These are phyloP conservation scores for Willisornis vidua DNA, from an alignment of 2,113 vertebrate genomes.

Conservation along the genomic window DNA sequence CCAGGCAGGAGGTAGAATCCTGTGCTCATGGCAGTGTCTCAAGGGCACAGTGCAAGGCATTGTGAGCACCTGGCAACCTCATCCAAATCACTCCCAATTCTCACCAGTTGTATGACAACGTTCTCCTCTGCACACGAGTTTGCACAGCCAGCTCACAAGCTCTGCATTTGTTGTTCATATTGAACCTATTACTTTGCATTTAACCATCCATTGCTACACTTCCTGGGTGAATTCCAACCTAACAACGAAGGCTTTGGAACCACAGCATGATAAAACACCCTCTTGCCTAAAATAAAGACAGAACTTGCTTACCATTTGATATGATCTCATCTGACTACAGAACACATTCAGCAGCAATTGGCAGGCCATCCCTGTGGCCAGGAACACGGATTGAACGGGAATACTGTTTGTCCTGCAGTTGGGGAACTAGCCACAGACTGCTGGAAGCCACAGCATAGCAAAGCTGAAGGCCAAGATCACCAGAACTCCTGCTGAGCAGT, in stretches of 20 bases:
- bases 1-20: background rate
- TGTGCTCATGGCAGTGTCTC: background rate
- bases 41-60: background rate
- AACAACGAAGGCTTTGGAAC: background rate
- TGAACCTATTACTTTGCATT: slow-evolving; percentile 43
- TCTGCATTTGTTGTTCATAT: background rate
- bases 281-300: slow-evolving; percentile 40
- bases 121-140: background rate
- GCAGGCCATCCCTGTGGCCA: background rate
- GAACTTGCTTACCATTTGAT: background rate
- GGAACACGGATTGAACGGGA: background rate
- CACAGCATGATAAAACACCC: slow-evolving; percentile 4
- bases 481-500: background rate
- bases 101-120: background rate
- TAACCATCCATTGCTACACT: slow-evolving; percentile 4
- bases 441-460: background rate
- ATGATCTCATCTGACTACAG: slow-evolving; percentile 43
- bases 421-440: background rate
- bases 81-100: background rate
- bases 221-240: slow-evolving; percentile 54
- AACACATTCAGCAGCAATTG: slow-evolving; percentile 8
- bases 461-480: background rate
- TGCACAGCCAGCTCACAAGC: background rate
- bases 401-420: background rate
- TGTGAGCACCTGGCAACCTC: background rate